Conservation (phyloP, 1,140 invertebrate genomes). For the Dendroctonus valens region DNA sequence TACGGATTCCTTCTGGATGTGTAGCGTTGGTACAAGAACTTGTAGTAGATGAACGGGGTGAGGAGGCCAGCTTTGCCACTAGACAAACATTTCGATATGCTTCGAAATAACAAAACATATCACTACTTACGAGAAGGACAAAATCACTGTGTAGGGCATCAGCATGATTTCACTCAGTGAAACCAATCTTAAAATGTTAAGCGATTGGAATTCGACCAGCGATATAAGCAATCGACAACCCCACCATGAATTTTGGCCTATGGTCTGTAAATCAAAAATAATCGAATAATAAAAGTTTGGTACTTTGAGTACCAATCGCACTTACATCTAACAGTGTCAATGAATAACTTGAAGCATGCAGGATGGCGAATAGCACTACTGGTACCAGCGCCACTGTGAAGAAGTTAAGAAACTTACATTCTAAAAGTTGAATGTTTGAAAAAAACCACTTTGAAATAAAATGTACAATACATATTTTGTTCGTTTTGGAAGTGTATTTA, state of each 20-base stretch:
- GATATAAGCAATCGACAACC: conserved; percentile 81
- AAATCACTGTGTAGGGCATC: conserved; percentile 80
- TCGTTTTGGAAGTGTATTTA: no score
- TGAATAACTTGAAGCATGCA: conserved; percentile 89
- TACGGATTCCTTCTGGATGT: conserved; percentile 92
- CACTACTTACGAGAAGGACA: conserved; percentile 81
- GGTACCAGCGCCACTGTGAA: conserved; percentile 78
- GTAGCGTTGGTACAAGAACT: conserved; percentile 87
- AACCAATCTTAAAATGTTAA: conserved; percentile 82
- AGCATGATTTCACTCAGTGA: conserved; percentile 89
- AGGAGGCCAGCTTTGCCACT: conserved; percentile 83
- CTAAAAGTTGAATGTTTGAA: no score
- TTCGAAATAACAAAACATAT: not conserved
- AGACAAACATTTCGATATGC: conserved; percentile 1
- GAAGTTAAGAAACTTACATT: conserved; percentile 4
- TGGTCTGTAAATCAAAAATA: conserved; percentile 65
- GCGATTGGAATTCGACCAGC: conserved; percentile 81
- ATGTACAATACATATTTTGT: no score
- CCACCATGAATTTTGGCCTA: conserved; percentile 87
- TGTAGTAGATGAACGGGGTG: conserved; percentile 92
- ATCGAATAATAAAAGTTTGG: not conserved
- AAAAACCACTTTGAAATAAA: no score
- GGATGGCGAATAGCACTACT: conserved; percentile 83
- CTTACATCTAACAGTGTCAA: conserved; percentile 87
- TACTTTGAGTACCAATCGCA: conserved; percentile 42